Base-by-base conservation (phyloP, 53 echinoderm and acorn worm species). In the Apostichopus leukothele region DNA sequence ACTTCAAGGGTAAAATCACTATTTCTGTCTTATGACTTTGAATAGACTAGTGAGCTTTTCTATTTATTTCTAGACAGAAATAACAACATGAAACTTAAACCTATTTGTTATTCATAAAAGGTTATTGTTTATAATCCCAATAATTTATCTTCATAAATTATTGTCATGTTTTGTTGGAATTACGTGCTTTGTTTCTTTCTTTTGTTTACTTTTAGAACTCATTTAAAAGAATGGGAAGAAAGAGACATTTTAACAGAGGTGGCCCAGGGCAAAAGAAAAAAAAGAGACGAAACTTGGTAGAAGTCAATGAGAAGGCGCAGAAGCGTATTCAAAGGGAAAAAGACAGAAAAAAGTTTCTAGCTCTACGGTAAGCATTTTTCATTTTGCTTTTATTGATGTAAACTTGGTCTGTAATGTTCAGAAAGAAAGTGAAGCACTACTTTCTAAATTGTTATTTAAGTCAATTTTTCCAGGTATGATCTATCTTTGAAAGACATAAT, bases 281-380 rank as follows among this genome's bases (percentile, higher is more conserved):
- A 27, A 91, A 90, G 53, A 93, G 90, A 68, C 93, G 90, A 55
- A 91, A 90, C 52, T 53, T 94, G 50, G 87, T 78, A 51, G 88
- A 89, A 57, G 75, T 94, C 3, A 94, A 92, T 53, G 88, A 89
- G 51, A 88, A 89, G 90, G 92, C 89, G 9, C 90, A 90, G 11
- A 92, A 92, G 86, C 84, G 76, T 12, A 91, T 91, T 10, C 74
- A 91, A 22, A 75, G 83, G 66, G 90, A 92, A 88, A 83, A 90
- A 73, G 60, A 74, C 57, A 52, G 79, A 74, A 85, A 39, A 27
- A 76, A 89, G 51, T 59, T 66, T 7, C 53, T 8, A 55, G 18
- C 81, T 10, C 21, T 22, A 4, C 39, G 81, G 81, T 81, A 55
- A 39, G 18, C 13, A 19, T 16, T 19, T 6, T 71, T 0, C 20